These are phyloP conservation scores for Philereme transversata DNA, from an alignment of 2,888 invertebrate genomes.

Conservation along the genomic window DNA sequence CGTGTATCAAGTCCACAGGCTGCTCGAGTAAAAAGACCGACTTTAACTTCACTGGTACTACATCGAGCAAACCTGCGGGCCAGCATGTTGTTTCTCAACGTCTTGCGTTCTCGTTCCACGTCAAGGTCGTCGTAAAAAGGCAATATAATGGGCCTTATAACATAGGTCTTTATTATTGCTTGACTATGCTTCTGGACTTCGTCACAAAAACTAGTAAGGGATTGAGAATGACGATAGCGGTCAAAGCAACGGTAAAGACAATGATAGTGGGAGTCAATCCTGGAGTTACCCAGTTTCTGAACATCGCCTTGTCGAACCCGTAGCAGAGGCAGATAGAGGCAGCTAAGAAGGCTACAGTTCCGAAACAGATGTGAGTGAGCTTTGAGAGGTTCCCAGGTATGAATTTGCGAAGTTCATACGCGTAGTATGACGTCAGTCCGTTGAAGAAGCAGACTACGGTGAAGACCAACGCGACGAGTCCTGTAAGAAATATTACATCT, in stretches of 20 bases:
- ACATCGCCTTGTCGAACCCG: constrained; percentile 55
- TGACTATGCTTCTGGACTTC: constrained; percentile 43
- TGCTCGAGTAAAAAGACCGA: too few species aligned
- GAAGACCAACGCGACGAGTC: constrained; percentile 55
- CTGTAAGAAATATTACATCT: constrained; percentile 40
- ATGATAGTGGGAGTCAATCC: constrained; percentile 48
- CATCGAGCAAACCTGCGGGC: too few species aligned
- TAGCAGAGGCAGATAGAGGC: constrained; percentile 56
- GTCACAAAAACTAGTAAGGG: constrained; percentile 53
- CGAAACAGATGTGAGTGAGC: constrained; percentile 55
- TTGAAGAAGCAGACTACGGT: constrained; percentile 50
- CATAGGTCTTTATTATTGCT: constrained; percentile 25
- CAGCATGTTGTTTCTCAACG: too few species aligned
- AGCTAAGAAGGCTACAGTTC: constrained; percentile 53
- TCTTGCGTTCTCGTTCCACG: too few species aligned
- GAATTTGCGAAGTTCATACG: constrained; percentile 47
- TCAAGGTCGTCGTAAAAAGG: too few species aligned
- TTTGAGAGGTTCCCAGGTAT: constrained; percentile 50
- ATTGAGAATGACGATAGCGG: constrained; percentile 55
- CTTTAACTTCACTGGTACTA: too few species aligned
- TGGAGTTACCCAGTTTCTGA: constrained; percentile 52
- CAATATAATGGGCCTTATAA: too few species aligned
- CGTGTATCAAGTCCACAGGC: too few species aligned
- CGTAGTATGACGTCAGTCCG: constrained; percentile 53
- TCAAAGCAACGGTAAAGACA: constrained; percentile 47